phyloP scores from a whole-genome alignment of 2,888 invertebrate species.

The Stenoptilia bipunctidactyla region DNA sequence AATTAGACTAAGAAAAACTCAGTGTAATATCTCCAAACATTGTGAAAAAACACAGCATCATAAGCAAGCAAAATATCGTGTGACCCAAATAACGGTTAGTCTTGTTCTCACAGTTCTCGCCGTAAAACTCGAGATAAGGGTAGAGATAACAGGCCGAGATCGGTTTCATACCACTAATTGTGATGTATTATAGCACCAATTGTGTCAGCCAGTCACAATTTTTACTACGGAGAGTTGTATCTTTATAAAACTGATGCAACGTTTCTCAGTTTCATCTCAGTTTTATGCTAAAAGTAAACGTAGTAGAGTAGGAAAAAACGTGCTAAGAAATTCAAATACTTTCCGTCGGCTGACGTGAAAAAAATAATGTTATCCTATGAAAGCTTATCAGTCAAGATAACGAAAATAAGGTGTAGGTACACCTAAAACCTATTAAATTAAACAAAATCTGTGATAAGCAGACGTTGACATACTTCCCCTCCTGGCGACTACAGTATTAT shows the following conservation, averaged over 20 bases:
- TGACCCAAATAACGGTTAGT: constrained; percentile 8
- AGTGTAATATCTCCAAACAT: no score
- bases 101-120: not conserved
- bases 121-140: not conserved
- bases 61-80: constrained; percentile 7
- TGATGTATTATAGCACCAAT: not conserved
- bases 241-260: no score
- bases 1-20: no score
- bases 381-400: constrained; percentile 55
- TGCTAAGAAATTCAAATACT: no score
- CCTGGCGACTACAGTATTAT: constrained; percentile 21
- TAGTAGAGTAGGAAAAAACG: no score
- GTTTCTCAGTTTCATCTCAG: no score
- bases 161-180: not conserved
- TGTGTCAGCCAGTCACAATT: no score
- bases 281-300: no score
- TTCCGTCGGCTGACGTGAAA: no score
- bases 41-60: no score
- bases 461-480: constrained; percentile 44
- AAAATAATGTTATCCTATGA: constrained; percentile 40
- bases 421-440: constrained; percentile 33
- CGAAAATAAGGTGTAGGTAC: constrained; percentile 32
- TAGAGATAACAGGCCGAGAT: not conserved
- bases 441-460: constrained; percentile 32
- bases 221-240: no score